Evolutionary conservation across 2,113 vertebrate species (phyloP), one percentile per base, ranked within the genome.

Genomic region (Hucho hucho): DNA sequence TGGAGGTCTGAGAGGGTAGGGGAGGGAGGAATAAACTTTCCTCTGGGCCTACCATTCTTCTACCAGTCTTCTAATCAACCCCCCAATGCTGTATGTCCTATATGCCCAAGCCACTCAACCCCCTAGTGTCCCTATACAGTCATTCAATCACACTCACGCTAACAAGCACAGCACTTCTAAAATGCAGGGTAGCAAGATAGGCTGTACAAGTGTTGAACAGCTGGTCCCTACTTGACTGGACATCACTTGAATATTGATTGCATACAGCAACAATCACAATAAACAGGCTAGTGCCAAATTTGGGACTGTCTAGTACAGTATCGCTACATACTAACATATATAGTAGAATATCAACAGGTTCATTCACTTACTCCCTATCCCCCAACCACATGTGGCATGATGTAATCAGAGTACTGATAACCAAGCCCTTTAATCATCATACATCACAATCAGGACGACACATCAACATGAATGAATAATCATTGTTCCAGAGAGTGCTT

Each of bases 331-430:
- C 49, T 18, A 53, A 18, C 16, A 18, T 1, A 49, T 49, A 13
- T 18, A 53, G 49, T 5, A 14, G 49, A 53, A 18, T 53, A 53
- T 3, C 49, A 53, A 18, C 49, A 53, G 49, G 49, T 5, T 53
- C 47, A 16, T 18, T 14, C 49, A 53, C 3, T 18, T 53, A 53
- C 49, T 53, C 49, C 49, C 49, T 18, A 16, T 16, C 49, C 49
- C 49, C 69, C 74, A 78, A 83, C 84, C 74, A 86, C 72, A 73
- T 76, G 80, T 87, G 76, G 75, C 74, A 76, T 63, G 59, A 26
- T 80, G 26, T 71, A 58, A 79, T 67, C 64, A 37, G 58, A 61
- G 16, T 1, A n/a, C 58, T 61, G 58, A 49, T 80, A 84, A 81
- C 81, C 46, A 87, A 80, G 56, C 77, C 66, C 78, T 58, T 69